Evolutionary conservation across 2,113 vertebrate species (phyloP).

Genomic region (Scomber scombrus): DNA sequence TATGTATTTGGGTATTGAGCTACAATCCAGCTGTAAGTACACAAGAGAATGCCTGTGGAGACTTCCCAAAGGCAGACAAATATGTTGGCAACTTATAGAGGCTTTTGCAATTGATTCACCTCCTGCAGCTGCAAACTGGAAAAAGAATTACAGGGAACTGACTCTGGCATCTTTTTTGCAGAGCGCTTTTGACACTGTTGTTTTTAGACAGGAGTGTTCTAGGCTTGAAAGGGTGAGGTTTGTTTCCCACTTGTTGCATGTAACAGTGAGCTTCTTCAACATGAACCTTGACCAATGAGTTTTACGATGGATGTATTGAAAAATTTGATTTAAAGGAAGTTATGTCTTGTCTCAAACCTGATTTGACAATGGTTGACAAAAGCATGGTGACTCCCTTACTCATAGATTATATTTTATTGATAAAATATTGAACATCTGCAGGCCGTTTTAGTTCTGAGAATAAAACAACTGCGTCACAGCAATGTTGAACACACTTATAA

Average conservation of each 20-base stretch:
- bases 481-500: slow-evolving; percentile 9
- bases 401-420: not conserved
- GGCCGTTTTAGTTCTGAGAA: slow-evolving; percentile 5
- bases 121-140: slow-evolving; percentile 51
- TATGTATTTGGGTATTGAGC: slow-evolving; percentile 45
- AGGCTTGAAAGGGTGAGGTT: slow-evolving; percentile 16
- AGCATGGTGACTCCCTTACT: not conserved
- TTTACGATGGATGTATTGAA: not conserved
- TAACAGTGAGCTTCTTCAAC: not conserved
- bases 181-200: slow-evolving; percentile 41
- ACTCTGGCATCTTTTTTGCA: not conserved
- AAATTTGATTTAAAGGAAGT: not conserved
- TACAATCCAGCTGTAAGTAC: slow-evolving; percentile 38
- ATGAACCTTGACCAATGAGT: not conserved
- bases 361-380: not conserved
- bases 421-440: slow-evolving; percentile 21
- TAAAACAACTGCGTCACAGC: not conserved
- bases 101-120: slow-evolving; percentile 42
- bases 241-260: not conserved
- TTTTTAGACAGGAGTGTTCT: slow-evolving; percentile 16
- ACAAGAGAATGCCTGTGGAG: slow-evolving; percentile 17
- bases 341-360: not conserved
- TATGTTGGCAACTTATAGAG: slow-evolving; percentile 43
- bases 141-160: slow-evolving; percentile 18
- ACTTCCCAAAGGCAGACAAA: slow-evolving; percentile 46